Percentiles rank a stretch among this genome's conserved stretches.
Evolutionary conservation across 2,888 invertebrate species (phyloP).

Genomic region (Rhingia rostrata): DNA sequence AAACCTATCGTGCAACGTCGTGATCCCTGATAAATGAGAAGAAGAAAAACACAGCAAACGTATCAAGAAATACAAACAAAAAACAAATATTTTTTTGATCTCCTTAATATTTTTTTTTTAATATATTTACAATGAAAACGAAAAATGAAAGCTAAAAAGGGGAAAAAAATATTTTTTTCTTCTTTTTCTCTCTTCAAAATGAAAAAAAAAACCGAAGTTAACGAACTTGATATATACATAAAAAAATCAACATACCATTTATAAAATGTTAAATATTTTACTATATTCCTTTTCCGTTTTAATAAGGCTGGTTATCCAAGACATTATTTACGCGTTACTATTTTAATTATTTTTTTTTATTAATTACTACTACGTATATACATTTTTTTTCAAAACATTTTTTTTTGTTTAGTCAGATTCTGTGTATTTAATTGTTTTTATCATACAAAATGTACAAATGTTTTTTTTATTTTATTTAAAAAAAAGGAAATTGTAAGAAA

Average conservation of each 20-base stretch:
- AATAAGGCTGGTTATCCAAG: constrained; percentile 83
- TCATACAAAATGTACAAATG: constrained; percentile 73
- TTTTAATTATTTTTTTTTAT: constrained; percentile 68
- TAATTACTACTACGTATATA: constrained; percentile 65
- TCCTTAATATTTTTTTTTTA: constrained; percentile 75
- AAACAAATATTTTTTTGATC: constrained; percentile 76
- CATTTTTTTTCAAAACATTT: constrained; percentile 70
- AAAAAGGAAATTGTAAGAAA: constrained; percentile 55
- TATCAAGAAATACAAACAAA: constrained; percentile 73
- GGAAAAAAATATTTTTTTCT: constrained; percentile 74
- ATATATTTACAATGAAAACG: constrained; percentile 75
- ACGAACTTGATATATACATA: constrained; percentile 57
- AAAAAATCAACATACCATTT: constrained; percentile 72
- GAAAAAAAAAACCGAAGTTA: constrained; percentile 53
- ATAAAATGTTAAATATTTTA: constrained; percentile 72
- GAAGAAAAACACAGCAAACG: constrained; percentile 68
- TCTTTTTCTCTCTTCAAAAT: constrained; percentile 73
- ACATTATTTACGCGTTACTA: constrained; percentile 80
- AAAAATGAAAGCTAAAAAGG: constrained; percentile 69
- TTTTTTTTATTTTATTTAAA: constrained; percentile 62
- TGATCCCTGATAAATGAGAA: constrained; percentile 59
- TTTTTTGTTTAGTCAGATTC: constrained; percentile 73
- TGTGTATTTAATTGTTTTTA: constrained; percentile 73
- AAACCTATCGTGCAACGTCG: constrained; percentile 63
- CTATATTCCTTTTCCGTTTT: constrained; percentile 75